Conservation (phyloP, 2,797 vertebrate species). For the Lagodon rhomboides region DNA sequence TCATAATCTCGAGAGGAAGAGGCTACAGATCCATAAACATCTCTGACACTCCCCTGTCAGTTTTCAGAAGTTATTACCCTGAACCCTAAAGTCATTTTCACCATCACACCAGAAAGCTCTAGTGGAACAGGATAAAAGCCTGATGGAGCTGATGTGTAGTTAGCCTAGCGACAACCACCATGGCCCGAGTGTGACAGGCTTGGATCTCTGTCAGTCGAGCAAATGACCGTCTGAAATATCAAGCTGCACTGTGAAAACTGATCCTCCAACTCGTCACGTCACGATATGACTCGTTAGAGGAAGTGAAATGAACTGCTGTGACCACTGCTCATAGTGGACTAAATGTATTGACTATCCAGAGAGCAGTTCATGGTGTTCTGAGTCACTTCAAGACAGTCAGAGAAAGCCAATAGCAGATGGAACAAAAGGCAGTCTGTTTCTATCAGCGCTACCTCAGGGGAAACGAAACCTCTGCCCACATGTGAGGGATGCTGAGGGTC, state of each 20-base stretch:
- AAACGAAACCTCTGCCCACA: too few relatives aligned
- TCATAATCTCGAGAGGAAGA: neutral
- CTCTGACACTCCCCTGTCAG: too few relatives aligned
- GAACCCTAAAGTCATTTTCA: neutral
- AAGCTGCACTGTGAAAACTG: neutral
- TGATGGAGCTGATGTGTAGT: neutral
- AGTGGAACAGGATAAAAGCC: neutral
- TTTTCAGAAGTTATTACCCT: neutral
- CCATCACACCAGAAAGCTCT: neutral
- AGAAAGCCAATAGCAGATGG: neutral
- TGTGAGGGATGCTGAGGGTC: too few relatives aligned
- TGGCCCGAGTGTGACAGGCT: neutral
- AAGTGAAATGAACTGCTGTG: slow-evolving; percentile 35
- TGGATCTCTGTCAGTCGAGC: neutral
- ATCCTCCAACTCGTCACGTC: neutral
- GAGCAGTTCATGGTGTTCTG: neutral
- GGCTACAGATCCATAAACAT: too few relatives aligned
- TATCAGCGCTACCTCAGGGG: too few relatives aligned
- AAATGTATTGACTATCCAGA: neutral
- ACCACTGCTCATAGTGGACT: neutral
- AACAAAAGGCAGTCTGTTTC: too few relatives aligned
- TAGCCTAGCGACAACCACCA: neutral
- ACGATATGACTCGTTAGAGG: slow-evolving; percentile 9
- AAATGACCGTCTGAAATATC: too few relatives aligned
- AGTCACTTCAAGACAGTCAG: neutral